Base-by-base conservation (phyloP, 2,797 vertebrate species). In the Sebastes trivittatus region DNA sequence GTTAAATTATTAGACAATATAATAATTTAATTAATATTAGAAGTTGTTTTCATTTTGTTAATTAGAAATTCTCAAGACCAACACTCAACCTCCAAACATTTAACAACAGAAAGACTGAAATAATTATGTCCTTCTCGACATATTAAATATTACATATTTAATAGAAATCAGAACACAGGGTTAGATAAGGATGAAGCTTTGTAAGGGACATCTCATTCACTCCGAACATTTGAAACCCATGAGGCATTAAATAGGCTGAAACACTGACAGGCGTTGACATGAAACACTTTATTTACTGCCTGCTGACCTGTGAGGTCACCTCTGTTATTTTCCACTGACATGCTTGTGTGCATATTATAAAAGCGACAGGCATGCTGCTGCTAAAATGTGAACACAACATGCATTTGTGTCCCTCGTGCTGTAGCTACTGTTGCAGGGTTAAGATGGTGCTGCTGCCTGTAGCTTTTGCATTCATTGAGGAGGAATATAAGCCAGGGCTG, bases 281-380 rank as follows among this genome's bases (percentile, higher is more conserved):
- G 42, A 72, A 72, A 66, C 69, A 29, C 66, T 78, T 80, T 80
- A 82, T 78, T 83, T 64, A 22, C 80, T 66, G 56, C 76, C 75
- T 30, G 69, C 78, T 86, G 86, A 85, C 82, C 87, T 79, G 61
- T 32, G 46, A 76, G 61, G 69, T 80, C 80, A 55, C 66, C 80
- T 80, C 74, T 60, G 63, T 75, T 46, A 38, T 76, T 87, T 87
- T 86, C 77, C 55, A 46, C 78, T 4, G 83, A 81, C 67, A 22
- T 54, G 85, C 59, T 65, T n/a, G 1, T 55, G 62, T 72, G 79
- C 73, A 70, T 20, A 62, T 78, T 62, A 62, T 25, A 79, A 83
- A 83, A 65, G 63, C 22, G 13, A 61, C 72, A 70, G 42, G 56
- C 72, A 58, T 34, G 76, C 74, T 75, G 73, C 70, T 61, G 63